Conservation (phyloP, 2,797 vertebrate genomes). For the Gymnoscopelus braueri region DNA sequence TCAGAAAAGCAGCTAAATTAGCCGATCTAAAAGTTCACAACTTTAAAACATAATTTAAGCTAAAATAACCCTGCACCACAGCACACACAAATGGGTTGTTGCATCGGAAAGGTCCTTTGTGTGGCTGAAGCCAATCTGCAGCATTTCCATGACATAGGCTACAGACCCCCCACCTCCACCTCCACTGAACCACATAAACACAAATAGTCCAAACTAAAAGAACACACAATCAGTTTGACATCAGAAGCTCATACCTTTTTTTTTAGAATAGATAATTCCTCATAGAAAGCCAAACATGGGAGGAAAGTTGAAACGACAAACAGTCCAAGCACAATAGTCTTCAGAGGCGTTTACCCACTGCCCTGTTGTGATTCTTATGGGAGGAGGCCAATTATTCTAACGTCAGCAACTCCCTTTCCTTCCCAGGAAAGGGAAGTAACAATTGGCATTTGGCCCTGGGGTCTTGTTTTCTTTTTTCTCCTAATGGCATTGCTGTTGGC, state of each 20-base stretch:
- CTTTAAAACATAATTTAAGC: too few relatives aligned
- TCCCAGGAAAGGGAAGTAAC: constrained; percentile 64
- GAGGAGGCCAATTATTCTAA: constrained; percentile 28
- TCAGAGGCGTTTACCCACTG: constrained; percentile 6
- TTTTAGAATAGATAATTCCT: not conserved
- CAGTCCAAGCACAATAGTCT: not conserved
- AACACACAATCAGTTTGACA: not conserved
- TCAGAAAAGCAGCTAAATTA: too few relatives aligned
- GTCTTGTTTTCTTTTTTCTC: not conserved
- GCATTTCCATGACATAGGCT: too few relatives aligned
- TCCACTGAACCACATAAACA: not conserved
- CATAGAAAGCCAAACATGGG: not conserved
- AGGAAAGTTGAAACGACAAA: not conserved
- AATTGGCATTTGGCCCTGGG: not conserved
- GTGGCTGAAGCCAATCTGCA: too few relatives aligned
- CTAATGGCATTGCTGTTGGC: constrained; percentile 2
- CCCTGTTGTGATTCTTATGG: not conserved
- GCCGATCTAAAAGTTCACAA: too few relatives aligned
- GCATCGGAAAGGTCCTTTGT: too few relatives aligned
- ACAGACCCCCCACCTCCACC: too few relatives aligned
- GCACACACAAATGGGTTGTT: too few relatives aligned
- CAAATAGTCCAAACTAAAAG: constrained; percentile 20
- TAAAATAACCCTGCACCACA: too few relatives aligned
- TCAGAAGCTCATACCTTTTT: constrained; percentile 39
- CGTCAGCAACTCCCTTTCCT: constrained; percentile 29